A percentile compares a stretch with the other conserved stretches of the same genome.
Conservation (phyloP, 2,888 invertebrate genomes). For the Antheraea assamensis region DNA sequence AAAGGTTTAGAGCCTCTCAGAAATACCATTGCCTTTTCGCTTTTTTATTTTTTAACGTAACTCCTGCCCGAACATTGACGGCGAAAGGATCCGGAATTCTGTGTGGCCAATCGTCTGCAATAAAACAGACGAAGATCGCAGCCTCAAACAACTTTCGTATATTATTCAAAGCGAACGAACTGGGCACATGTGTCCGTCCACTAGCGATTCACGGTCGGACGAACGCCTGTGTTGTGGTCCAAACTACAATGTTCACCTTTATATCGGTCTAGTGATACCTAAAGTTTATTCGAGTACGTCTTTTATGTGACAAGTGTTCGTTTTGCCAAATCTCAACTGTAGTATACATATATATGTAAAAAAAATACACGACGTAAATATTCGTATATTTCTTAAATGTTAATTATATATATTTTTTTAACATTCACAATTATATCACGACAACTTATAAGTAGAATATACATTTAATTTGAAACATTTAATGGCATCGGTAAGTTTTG, state of each 20-base stretch:
- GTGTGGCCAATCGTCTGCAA: conserved; percentile 66
- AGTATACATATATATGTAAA: background rate
- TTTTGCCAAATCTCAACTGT: background rate
- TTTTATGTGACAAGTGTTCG: background rate
- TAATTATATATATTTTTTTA: background rate
- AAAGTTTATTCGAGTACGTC: conserved; percentile 10
- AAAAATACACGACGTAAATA: background rate
- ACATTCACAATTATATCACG: too few relatives aligned
- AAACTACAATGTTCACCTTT: conserved; percentile 39
- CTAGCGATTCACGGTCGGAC: conserved; percentile 54
- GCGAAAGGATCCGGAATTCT: conserved; percentile 45
- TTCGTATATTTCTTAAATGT: background rate
- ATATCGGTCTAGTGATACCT: conserved; percentile 4
- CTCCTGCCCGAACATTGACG: conserved; percentile 35
- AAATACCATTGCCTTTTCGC: conserved; percentile 36
- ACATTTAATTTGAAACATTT: too few relatives aligned
- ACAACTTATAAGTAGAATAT: too few relatives aligned
- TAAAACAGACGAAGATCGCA: conserved; percentile 66
- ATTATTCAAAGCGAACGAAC: conserved; percentile 65
- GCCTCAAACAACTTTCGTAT: conserved; percentile 61
- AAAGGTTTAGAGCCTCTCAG: conserved; percentile 10
- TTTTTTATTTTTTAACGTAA: conserved; percentile 43
- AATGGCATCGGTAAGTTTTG: too few relatives aligned
- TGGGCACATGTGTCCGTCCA: conserved; percentile 69
- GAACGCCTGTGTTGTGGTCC: conserved; percentile 35